Conservation (phyloP, 2,797 vertebrate genomes). For the Crenichthys baileyi region DNA sequence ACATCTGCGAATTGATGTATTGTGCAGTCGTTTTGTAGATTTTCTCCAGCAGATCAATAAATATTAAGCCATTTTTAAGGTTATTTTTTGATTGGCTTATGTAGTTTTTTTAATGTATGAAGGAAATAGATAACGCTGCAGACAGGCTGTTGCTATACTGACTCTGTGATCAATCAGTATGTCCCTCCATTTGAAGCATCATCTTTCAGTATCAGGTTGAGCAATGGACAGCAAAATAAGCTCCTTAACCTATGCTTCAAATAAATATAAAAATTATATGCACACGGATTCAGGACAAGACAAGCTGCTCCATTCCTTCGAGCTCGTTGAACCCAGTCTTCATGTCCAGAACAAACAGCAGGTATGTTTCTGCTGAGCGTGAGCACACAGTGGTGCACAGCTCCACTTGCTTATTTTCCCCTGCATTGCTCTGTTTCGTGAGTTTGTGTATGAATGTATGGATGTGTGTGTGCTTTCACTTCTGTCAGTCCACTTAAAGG, state of each 20-base stretch:
- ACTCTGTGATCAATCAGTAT: slow-evolving; percentile 58
- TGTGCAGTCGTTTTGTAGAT: not conserved
- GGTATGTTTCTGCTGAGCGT: slow-evolving; percentile 48
- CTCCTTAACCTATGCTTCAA: not conserved
- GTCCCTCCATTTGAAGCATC: slow-evolving; percentile 48
- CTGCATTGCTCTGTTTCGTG: slow-evolving; percentile 57
- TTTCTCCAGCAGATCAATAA: not conserved
- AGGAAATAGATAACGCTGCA: not conserved
- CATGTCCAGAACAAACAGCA: slow-evolving; percentile 34
- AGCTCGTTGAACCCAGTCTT: slow-evolving; percentile 19
- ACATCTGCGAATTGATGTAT: not conserved
- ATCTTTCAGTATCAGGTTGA: slow-evolving; percentile 50
- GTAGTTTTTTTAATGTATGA: not conserved
- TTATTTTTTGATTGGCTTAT: not conserved
- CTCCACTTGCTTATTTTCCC: slow-evolving; percentile 68
- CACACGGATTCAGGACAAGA: not conserved
- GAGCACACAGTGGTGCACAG: slow-evolving; percentile 56
- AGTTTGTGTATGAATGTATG: slow-evolving; percentile 21
- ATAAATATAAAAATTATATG: slow-evolving; percentile 10
- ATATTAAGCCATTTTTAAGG: not conserved
- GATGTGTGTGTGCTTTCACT: slow-evolving; percentile 60
- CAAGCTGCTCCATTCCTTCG: not conserved
- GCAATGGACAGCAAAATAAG: slow-evolving; percentile 18
- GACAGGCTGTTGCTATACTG: slow-evolving; percentile 50
- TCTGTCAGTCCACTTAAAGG: slow-evolving; percentile 83